Conservation (phyloP, 2,888 invertebrate species). For the Thumatha senex region DNA sequence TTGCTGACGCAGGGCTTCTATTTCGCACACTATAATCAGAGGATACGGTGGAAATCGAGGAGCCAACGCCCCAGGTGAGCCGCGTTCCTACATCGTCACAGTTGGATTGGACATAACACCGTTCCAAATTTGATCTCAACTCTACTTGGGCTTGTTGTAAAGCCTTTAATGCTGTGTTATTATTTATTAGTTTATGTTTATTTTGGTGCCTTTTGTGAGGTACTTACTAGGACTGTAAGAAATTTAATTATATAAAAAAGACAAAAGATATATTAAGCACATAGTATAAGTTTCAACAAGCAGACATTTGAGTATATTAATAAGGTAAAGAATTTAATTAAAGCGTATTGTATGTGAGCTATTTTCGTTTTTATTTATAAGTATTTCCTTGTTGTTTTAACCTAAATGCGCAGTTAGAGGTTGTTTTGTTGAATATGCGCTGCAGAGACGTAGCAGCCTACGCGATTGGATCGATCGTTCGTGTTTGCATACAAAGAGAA, state of each 20-base stretch:
- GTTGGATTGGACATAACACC: slow-evolving; percentile 55
- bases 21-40: slow-evolving; percentile 56
- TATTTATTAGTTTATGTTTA: slow-evolving; percentile 62
- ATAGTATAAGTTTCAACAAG: no score
- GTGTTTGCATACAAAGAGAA: slow-evolving; percentile 80
- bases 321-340: background rate
- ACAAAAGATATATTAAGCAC: no score
- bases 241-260: slow-evolving; percentile 58
- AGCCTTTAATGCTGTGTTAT: slow-evolving; percentile 78
- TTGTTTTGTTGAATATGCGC: slow-evolving; percentile 23
- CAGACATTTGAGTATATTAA: no score
- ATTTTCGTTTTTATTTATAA: slow-evolving; percentile 51
- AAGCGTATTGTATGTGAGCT: slow-evolving; percentile 40
- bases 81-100: slow-evolving; percentile 20
- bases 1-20: slow-evolving; percentile 67
- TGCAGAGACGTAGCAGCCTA: slow-evolving; percentile 21
- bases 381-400: slow-evolving; percentile 18
- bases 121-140: slow-evolving; percentile 77
- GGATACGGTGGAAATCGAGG: slow-evolving; percentile 45
- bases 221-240: slow-evolving; percentile 69
- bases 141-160: slow-evolving; percentile 74
- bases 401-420: slow-evolving; percentile 24
- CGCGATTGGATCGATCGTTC: slow-evolving; percentile 32
- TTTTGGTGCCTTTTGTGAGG: slow-evolving; percentile 57
- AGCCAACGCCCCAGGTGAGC: slow-evolving; percentile 42